A percentile compares a stretch with the other conserved stretches of the same genome.
These are phyloP conservation scores for Boloria selene DNA, from an alignment of 2,888 invertebrate genomes.

Conservation along the genomic window DNA sequence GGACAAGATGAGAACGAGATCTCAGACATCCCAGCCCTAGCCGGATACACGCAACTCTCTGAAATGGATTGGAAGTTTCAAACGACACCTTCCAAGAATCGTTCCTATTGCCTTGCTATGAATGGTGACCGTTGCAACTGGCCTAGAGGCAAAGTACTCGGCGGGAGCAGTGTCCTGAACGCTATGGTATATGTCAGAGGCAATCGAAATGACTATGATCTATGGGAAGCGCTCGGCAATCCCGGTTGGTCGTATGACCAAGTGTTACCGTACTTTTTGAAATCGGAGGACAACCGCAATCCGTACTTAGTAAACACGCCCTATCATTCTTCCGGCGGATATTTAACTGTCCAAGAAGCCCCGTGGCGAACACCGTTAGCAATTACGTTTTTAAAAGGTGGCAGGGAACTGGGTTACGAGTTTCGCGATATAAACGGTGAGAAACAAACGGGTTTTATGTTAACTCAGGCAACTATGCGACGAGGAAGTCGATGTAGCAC, in stretches of 20 bases:
- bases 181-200: conserved; percentile 96
- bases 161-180: conserved; percentile 93
- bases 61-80: conserved; percentile 96
- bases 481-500: conserved; percentile 93
- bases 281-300: conserved; percentile 94
- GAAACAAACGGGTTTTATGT: conserved; percentile 92
- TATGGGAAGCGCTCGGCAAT: conserved; percentile 92
- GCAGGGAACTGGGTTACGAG: conserved; percentile 90
- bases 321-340: conserved; percentile 90
- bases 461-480: conserved; percentile 92
- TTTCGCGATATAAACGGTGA: conserved; percentile 91
- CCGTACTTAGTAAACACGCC: conserved; percentile 89
- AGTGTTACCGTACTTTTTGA: conserved; percentile 91
- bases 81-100: conserved; percentile 89
- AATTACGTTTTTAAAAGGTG: conserved; percentile 91
- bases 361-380: conserved; percentile 92
- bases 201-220: conserved; percentile 92
- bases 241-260: conserved; percentile 93
- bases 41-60: conserved; percentile 92
- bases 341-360: conserved; percentile 91
- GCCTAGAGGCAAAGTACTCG: conserved; percentile 95
- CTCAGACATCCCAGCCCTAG: conserved; percentile 92
- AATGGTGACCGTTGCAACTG: conserved; percentile 93
- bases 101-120: conserved; percentile 94
- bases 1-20: conserved; percentile 95